Conservation (phyloP, 2,113 vertebrate genomes). For the Cebus imitator region DNA sequence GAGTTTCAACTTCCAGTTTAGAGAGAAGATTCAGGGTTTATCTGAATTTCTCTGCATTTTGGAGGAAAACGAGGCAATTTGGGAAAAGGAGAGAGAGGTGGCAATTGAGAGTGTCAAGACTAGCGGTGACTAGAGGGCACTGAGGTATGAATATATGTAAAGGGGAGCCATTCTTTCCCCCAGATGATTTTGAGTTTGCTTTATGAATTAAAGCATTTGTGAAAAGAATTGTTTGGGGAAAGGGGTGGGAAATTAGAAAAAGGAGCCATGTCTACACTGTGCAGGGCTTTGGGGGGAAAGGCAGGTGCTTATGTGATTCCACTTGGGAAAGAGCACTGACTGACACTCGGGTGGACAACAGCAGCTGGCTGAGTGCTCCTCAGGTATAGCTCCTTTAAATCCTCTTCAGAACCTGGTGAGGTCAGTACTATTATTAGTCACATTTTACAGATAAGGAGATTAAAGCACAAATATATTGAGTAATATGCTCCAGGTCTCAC, state of each 20-base stretch:
- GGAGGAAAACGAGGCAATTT: background rate
- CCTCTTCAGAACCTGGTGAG: background rate
- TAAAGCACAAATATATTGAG: background rate
- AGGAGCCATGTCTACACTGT: background rate
- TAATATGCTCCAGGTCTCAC: background rate
- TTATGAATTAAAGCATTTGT: background rate
- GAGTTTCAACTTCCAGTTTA: background rate
- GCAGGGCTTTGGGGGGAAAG: background rate
- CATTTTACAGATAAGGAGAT: background rate
- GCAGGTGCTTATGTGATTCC: background rate
- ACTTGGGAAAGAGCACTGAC: background rate
- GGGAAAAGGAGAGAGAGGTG: background rate
- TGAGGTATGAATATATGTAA: too few species aligned
- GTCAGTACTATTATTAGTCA: background rate
- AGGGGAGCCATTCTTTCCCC: too few species aligned
- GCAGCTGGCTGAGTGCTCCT: background rate
- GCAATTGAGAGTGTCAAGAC: background rate
- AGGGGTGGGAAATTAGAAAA: background rate
- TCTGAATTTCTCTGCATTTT: background rate
- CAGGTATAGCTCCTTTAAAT: background rate
- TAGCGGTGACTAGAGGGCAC: too few species aligned
- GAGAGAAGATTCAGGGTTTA: background rate
- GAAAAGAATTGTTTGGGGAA: background rate
- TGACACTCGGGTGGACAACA: background rate
- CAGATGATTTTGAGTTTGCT: background rate